phyloP scores from a whole-genome alignment of 1,140 invertebrate species.

The Sycophila sp. region DNA sequence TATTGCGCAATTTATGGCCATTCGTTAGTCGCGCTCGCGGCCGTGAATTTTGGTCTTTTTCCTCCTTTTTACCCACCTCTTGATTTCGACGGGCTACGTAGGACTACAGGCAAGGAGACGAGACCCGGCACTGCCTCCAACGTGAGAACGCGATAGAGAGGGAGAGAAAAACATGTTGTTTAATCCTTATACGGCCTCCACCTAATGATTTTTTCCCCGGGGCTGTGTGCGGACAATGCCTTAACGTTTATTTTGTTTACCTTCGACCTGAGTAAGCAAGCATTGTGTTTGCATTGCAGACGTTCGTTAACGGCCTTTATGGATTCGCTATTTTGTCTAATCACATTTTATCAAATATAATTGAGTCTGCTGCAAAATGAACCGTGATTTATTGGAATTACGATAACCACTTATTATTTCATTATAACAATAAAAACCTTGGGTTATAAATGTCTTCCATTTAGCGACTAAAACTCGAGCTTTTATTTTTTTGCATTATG shows the following conservation, averaged over 20 bases:
- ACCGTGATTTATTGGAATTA: no score
- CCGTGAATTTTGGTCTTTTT: constrained; percentile 28
- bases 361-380: no score
- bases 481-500: no score
- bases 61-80: constrained; percentile 43
- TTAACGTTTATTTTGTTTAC: constrained; percentile 22
- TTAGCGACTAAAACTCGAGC: no score
- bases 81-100: constrained; percentile 34
- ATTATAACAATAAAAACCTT: no score
- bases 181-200: constrained; percentile 13
- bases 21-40: constrained; percentile 46
- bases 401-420: no score
- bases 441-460: no score
- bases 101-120: constrained; percentile 5
- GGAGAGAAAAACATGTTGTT: constrained; percentile 6
- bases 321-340: no score
- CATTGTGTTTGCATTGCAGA: neutral
- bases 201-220: neutral
- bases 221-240: constrained; percentile 7
- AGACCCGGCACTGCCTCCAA: neutral
- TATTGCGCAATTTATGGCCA: constrained; percentile 53
- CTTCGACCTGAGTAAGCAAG: neutral
- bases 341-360: no score
- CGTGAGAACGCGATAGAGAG: constrained; percentile 27
- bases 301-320: constrained; percentile 2